Percentiles rank a stretch among this genome's conserved stretches.
These are phyloP conservation scores for Cotesia glomerata DNA, from an alignment of 1,140 invertebrate genomes.

Conservation along the genomic window DNA sequence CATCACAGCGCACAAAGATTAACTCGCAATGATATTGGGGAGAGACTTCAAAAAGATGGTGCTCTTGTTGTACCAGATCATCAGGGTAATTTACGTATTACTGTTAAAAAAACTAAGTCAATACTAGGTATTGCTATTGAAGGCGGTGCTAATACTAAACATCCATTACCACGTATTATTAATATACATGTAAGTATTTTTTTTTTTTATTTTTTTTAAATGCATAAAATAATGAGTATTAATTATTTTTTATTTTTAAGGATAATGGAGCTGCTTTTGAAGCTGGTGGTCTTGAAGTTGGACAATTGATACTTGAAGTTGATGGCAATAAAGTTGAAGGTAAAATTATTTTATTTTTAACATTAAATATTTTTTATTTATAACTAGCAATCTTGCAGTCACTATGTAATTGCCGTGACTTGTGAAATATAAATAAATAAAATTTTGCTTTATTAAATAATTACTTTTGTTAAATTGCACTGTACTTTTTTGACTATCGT, in stretches of 20 bases:
- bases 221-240: neutral
- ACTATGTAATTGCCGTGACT: too few relatives aligned
- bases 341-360: conserved; percentile 53
- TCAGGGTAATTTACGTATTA: conserved; percentile 84
- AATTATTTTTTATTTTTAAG: conserved; percentile 60
- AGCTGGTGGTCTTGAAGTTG: conserved; percentile 89
- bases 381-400: too few relatives aligned
- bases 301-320: conserved; percentile 91
- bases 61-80: conserved; percentile 79
- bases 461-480: too few relatives aligned
- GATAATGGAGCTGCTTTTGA: conserved; percentile 92
- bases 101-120: conserved; percentile 89
- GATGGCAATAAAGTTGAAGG: conserved; percentile 89
- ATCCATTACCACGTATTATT: conserved; percentile 92
- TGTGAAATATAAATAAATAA: too few relatives aligned
- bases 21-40: conserved; percentile 62
- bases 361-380: neutral
- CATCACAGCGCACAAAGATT: conserved; percentile 56
- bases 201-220: neutral
- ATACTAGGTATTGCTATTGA: conserved; percentile 96
- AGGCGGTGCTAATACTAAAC: conserved; percentile 93
- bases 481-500: too few relatives aligned
- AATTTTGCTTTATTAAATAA: too few relatives aligned
- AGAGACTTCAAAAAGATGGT: conserved; percentile 68
- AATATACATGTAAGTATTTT: conserved; percentile 86